Evolutionary conservation across 2,797 vertebrate species (phyloP).

Genomic region (Xenopus petersii): DNA sequence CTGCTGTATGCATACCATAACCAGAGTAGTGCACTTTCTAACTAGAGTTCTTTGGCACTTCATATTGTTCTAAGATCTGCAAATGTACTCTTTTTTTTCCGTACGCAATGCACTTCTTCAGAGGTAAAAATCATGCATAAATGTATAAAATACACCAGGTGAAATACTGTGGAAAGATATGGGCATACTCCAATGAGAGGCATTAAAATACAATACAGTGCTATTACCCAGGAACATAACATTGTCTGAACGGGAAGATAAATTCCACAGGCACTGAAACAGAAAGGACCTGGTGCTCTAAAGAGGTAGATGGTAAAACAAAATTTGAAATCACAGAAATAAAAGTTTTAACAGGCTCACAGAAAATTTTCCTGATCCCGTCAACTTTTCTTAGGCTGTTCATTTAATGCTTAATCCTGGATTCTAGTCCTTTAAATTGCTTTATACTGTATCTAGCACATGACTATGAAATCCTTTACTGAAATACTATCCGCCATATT

Average conservation of each 20-base stretch:
- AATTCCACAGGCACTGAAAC: slow-evolving; percentile 63
- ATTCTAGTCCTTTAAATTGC: no score
- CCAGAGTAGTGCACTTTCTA: no score
- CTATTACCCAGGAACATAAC: slow-evolving; percentile 54
- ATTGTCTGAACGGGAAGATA: slow-evolving; percentile 57
- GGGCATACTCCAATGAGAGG: slow-evolving; percentile 42
- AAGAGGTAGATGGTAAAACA: slow-evolving; percentile 63
- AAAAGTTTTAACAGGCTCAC: neutral
- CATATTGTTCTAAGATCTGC: slow-evolving; percentile 19
- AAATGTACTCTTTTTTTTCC: slow-evolving; percentile 40
- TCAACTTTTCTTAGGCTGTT: no score
- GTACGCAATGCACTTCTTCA: slow-evolving; percentile 30
- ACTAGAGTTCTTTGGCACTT: neutral
- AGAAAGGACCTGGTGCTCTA: slow-evolving; percentile 50
- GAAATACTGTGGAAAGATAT: slow-evolving; percentile 32
- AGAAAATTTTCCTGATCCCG: no score
- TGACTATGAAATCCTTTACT: no score
- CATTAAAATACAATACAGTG: slow-evolving; percentile 56
- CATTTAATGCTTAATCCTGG: no score
- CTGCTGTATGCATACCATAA: no score
- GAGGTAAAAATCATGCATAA: slow-evolving; percentile 44
- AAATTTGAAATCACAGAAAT: slow-evolving; percentile 10
- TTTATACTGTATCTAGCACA: no score
- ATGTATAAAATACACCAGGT: slow-evolving; percentile 37
- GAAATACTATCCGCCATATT: no score